These are phyloP conservation scores for Kryptopterus vitreolus DNA, from an alignment of 2,797 vertebrate species.

Conservation along the genomic window DNA sequence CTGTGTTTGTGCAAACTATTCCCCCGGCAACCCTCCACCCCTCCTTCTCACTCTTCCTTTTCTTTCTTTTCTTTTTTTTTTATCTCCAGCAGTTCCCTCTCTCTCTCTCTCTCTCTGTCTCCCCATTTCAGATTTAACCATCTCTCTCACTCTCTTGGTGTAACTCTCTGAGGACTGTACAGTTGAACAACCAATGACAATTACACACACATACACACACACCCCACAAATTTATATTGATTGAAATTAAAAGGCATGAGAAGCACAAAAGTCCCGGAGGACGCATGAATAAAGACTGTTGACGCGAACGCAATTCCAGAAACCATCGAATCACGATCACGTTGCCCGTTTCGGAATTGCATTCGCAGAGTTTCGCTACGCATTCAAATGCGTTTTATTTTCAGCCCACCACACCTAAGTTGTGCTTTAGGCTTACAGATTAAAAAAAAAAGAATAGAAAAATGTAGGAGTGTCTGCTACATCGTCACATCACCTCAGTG, in stretches of 20 bases:
- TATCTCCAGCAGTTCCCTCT: background rate
- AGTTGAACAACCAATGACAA: slow-evolving; percentile 25
- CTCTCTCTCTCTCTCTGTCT: background rate
- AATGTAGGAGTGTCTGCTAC: background rate
- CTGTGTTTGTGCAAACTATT: slow-evolving; percentile 63
- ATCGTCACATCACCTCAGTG: background rate
- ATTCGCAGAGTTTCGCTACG: background rate
- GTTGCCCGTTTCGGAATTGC: background rate
- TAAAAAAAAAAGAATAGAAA: background rate
- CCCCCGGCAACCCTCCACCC: slow-evolving; percentile 35
- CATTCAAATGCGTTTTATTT: background rate
- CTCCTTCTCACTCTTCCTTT: background rate
- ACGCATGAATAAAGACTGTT: slow-evolving; percentile 10
- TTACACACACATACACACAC: slow-evolving; percentile 19
- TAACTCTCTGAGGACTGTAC: slow-evolving; percentile 34
- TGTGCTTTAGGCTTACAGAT: background rate
- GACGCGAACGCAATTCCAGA: slow-evolving; percentile 12
- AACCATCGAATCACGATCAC: background rate
- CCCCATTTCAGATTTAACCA: background rate
- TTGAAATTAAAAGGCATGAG: slow-evolving; percentile 16
- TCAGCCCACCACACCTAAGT: background rate
- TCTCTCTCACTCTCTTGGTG: slow-evolving; percentile 9
- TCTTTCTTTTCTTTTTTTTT: background rate
- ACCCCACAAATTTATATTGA: slow-evolving; percentile 11
- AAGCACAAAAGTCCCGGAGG: slow-evolving; percentile 7